phyloP scores from a whole-genome alignment of 2,113 vertebrate genomes.

The Nycticebus coucang region DNA sequence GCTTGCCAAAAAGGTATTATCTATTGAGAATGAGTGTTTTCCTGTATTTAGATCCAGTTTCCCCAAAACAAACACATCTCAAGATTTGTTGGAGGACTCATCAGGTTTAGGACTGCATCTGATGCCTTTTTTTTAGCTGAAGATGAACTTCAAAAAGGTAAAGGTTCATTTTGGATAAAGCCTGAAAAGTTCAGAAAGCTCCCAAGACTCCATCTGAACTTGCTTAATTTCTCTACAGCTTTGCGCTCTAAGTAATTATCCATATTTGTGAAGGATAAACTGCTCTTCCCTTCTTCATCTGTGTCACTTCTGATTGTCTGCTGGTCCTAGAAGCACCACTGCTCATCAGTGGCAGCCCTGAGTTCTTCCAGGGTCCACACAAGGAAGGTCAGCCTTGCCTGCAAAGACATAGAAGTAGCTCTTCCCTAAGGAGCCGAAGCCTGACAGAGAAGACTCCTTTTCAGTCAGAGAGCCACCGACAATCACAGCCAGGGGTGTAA shows the following conservation, averaged over 20 bases:
- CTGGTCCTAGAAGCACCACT: slow-evolving; percentile 50
- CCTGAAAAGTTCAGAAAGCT: slow-evolving; percentile 70
- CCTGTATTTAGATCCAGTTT: slow-evolving; percentile 7
- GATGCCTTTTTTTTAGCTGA: slow-evolving; percentile 73
- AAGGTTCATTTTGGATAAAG: slow-evolving; percentile 71
- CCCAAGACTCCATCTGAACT: slow-evolving; percentile 71
- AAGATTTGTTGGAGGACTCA: slow-evolving; percentile 40
- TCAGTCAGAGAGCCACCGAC: not conserved
- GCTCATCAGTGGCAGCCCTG: not conserved
- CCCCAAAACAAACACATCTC: slow-evolving; percentile 24
- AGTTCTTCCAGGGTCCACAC: not conserved
- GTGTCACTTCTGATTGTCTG: slow-evolving; percentile 16
- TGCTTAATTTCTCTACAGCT: slow-evolving; percentile 64
- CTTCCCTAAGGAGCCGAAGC: not conserved
- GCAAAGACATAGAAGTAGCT: not conserved
- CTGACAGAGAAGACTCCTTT: not conserved
- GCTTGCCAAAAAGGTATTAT: not conserved
- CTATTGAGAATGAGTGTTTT: not conserved
- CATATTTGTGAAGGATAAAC: slow-evolving; percentile 68
- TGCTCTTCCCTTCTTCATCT: slow-evolving; percentile 58
- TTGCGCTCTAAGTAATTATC: slow-evolving; percentile 53
- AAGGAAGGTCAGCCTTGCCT: slow-evolving; percentile 42
- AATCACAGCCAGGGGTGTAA: not conserved
- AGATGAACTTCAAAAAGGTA: slow-evolving; percentile 64
- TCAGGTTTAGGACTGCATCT: slow-evolving; percentile 60